Percentiles rank a stretch among this genome's conserved stretches.
These are phyloP conservation scores for Agrochola circellaris DNA, from an alignment of 2,888 invertebrate genomes.

Conservation along the genomic window DNA sequence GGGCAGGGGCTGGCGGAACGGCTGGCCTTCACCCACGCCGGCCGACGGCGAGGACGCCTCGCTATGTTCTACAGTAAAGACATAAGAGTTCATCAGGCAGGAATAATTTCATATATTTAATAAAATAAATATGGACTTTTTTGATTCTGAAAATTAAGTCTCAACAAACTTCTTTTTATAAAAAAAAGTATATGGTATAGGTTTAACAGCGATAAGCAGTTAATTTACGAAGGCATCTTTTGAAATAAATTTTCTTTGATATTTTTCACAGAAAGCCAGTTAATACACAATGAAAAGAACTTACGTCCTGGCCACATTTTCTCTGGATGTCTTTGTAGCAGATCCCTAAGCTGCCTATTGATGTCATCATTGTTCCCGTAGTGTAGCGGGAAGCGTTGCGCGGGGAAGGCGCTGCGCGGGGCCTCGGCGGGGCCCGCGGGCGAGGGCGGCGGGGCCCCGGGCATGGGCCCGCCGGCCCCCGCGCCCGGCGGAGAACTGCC, in stretches of 20 bases:
- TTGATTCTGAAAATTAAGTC: not conserved
- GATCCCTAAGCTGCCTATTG: conserved; percentile 94
- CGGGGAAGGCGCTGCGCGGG: conserved; percentile 84
- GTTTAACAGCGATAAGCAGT: not conserved
- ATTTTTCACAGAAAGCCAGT: not conserved
- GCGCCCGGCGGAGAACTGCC: conserved; percentile 74
- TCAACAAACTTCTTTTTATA: not conserved
- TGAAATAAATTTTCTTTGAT: not conserved
- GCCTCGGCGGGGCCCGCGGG: conserved; percentile 78
- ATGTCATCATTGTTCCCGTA: conserved; percentile 88
- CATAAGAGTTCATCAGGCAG: no score
- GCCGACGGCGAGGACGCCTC: conserved; percentile 69
- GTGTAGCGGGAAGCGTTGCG: conserved; percentile 87
- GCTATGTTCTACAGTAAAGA: conserved; percentile 54
- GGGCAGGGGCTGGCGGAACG: conserved; percentile 93
- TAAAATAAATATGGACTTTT: not conserved
- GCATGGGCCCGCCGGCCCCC: conserved; percentile 67
- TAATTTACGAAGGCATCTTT: not conserved
- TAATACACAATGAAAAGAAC: conserved; percentile 59
- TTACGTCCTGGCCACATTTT: conserved; percentile 91
- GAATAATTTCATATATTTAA: not conserved
- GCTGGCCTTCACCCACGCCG: conserved; percentile 88
- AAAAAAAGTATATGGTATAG: not conserved
- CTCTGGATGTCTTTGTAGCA: conserved; percentile 94
- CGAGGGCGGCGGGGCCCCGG: conserved; percentile 65